A percentile compares a stretch with the other conserved stretches of the same genome.
These are phyloP conservation scores for Aphelenchoides besseyi DNA, from an alignment of 1,140 invertebrate species.

Conservation along the genomic window DNA sequence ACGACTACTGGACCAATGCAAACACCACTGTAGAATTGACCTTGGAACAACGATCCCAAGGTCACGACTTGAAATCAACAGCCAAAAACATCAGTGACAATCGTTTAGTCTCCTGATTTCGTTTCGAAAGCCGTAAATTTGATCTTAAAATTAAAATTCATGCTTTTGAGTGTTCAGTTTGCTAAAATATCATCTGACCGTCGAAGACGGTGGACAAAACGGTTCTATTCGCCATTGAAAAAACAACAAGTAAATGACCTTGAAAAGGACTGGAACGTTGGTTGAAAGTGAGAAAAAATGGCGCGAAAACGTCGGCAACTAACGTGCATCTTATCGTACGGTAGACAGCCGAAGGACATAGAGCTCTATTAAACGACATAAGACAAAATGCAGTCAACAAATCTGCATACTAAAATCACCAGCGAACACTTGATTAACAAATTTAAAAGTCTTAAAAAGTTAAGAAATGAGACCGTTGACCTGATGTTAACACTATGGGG, in stretches of 20 bases:
- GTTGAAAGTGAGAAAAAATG: slow-evolving; percentile 6
- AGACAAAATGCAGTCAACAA: not conserved
- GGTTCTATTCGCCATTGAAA: not conserved
- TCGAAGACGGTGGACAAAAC: too few species aligned
- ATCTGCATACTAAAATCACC: not conserved
- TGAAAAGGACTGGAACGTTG: not conserved
- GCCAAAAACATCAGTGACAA: not conserved
- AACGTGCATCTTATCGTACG: not conserved
- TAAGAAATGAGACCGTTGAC: not conserved
- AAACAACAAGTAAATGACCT: slow-evolving; percentile 1
- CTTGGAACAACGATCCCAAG: not conserved
- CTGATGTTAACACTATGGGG: too few species aligned
- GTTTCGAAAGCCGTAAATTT: not conserved
- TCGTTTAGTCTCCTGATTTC: not conserved
- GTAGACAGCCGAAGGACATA: too few species aligned
- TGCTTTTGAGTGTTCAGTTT: too few species aligned
- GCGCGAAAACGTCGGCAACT: not conserved
- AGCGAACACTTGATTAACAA: not conserved
- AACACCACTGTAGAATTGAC: too few species aligned
- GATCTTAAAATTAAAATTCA: too few species aligned
- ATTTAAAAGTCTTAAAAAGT: not conserved
- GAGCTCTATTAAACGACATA: too few species aligned
- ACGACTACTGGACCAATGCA: too few species aligned
- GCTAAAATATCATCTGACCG: too few species aligned
- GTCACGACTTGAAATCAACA: not conserved